Evolutionary conservation across 2,888 invertebrate species (phyloP), one percentile per base, ranked within the genome.

Genomic region (Eristalinus sepulchralis): DNA sequence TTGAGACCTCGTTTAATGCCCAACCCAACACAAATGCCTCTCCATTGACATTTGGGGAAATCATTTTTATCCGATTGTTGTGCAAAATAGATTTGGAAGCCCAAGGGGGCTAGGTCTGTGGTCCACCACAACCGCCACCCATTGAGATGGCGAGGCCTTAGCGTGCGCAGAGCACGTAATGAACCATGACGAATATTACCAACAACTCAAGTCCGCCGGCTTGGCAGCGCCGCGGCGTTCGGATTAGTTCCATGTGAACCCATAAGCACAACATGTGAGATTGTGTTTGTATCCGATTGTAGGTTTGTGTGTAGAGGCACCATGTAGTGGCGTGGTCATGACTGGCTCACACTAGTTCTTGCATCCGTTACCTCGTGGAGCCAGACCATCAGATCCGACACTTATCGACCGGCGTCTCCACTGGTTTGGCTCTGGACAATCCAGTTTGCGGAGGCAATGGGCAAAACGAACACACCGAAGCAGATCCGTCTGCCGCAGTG

Each of bases 101-200:
- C 68, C 63, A 68, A 81, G 76, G 77, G 68, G 85, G 77, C 60
- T 20, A 67, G 72, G 68, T 81, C 76, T 85, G 57, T 36, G 67
- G 77, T 72, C 77, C 85, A 76, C 77, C n/a, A 17, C 47, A 85
- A 59, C 70, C 55, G 81, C 84, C 84, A 84, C 84, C 84, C 84
- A 84, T 76, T 77, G 81, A 55, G 84, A 84, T 72, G 81, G 67
- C 33, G 75, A 76, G 68, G 84, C 76, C 84, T 84, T 78, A 76
- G 67, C 81, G 76, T 80, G 47, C 47, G 47, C 80, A 75, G 83
- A 76, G 80, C 67, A 67, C 76, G 36, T 84, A 85, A 85, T 85
- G 85, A 85, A 85, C 81, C 85, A 64, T 85, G 82, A 85, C 85
- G 77, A 81, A 85, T 82, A 85, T 77, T 39, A 73, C 72, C 77